Percentiles rank a stretch among this genome's conserved stretches.
These are phyloP conservation scores for Julus scandinavius DNA, from an alignment of 2,888 invertebrate genomes.

Conservation along the genomic window DNA sequence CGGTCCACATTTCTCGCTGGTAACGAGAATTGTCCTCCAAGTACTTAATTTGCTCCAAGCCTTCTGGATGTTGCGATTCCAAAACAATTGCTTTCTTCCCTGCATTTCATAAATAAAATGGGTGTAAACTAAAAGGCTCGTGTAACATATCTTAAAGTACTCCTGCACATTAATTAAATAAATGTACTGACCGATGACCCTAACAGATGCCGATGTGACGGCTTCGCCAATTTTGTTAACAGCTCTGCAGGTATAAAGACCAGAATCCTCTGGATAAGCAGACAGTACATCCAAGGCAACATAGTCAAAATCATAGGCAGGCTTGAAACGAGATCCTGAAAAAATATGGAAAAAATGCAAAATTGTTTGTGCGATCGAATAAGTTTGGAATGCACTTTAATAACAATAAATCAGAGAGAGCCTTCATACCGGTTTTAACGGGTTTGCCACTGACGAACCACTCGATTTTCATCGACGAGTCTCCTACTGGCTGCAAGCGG, in stretches of 20 bases:
- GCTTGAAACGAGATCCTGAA: constrained; percentile 84
- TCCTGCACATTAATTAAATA: neutral
- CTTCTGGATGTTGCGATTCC: constrained; percentile 66
- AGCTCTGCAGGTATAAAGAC: constrained; percentile 94
- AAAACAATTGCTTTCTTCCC: constrained; percentile 64
- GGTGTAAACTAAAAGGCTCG: neutral
- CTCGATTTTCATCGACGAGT: constrained; percentile 88
- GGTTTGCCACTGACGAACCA: constrained; percentile 97
- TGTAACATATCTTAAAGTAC: neutral
- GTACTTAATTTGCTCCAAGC: constrained; percentile 65
- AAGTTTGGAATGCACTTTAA: neutral
- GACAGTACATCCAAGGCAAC: constrained; percentile 95
- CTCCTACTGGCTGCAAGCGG: constrained; percentile 88
- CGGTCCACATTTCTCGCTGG: constrained; percentile 80
- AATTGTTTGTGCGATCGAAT: neutral
- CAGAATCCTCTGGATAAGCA: constrained; percentile 97
- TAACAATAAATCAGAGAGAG: neutral
- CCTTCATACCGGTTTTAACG: constrained; percentile 81
- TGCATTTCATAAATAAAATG: constrained; percentile 52
- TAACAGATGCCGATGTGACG: constrained; percentile 89
- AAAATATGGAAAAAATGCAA: no score
- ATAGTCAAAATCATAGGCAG: constrained; percentile 96
- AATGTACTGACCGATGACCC: constrained; percentile 74
- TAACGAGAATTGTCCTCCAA: constrained; percentile 82
- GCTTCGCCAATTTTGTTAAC: constrained; percentile 95